Conservation (phyloP, 2,888 invertebrate species). For the Allacma fusca region DNA sequence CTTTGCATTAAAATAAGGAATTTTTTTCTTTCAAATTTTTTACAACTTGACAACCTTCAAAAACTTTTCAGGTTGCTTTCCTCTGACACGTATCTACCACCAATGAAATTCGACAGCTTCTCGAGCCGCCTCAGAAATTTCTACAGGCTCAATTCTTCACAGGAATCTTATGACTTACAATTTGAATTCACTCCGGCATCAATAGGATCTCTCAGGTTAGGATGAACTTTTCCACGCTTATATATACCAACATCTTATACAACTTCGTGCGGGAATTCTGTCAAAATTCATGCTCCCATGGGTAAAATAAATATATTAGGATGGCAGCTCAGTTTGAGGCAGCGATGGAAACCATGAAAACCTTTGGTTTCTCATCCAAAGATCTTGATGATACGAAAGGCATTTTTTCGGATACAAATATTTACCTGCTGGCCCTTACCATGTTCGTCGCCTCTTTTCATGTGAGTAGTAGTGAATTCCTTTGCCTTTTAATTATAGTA, state of each 20-base stretch:
- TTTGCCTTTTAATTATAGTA: too few species aligned
- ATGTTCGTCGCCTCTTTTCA: constrained; percentile 90
- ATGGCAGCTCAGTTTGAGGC: constrained; percentile 79
- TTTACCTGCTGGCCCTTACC: constrained; percentile 88
- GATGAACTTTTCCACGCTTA: too few species aligned
- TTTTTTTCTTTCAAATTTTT: neutral
- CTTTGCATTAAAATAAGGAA: neutral
- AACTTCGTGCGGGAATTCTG: neutral
- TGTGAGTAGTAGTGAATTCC: constrained; percentile 71
- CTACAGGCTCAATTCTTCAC: constrained; percentile 61
- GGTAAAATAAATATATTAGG: constrained; percentile 64
- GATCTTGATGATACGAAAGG: constrained; percentile 97
- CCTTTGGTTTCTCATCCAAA: constrained; percentile 88
- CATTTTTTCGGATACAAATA: constrained; percentile 94
- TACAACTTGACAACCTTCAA: neutral
- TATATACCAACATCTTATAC: too few species aligned
- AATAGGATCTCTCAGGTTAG: constrained; percentile 58
- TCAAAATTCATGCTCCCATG: constrained; percentile 28
- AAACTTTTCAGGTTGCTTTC: constrained; percentile 40
- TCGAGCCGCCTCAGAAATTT: constrained; percentile 66
- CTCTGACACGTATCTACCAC: constrained; percentile 65
- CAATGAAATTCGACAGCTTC: constrained; percentile 67
- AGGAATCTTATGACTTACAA: constrained; percentile 50
- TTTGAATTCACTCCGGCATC: constrained; percentile 57
- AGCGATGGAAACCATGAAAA: constrained; percentile 74